Conservation (phyloP, 1,140 invertebrate species). For the Drosophila repleta region DNA sequence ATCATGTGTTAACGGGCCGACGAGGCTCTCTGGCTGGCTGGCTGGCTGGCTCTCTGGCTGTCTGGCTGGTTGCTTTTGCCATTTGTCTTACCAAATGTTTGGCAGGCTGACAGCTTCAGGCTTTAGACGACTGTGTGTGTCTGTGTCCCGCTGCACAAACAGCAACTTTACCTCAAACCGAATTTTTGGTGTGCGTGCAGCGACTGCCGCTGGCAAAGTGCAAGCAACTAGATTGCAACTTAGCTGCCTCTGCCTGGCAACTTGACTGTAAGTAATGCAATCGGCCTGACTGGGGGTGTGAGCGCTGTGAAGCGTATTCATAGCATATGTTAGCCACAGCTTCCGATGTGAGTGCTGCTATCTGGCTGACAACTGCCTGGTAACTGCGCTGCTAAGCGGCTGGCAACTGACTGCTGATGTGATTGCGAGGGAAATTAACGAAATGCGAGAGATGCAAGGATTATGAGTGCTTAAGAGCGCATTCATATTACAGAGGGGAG, state of each 20-base stretch:
- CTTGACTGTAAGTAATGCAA: slow-evolving; percentile 70
- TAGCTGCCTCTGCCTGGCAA: slow-evolving; percentile 9
- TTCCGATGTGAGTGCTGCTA: neutral
- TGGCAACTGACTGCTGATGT: too few species aligned
- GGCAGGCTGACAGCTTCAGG: slow-evolving; percentile 56
- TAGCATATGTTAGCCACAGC: slow-evolving; percentile 12
- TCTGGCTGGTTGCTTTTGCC: slow-evolving; percentile 26
- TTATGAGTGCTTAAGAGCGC: too few species aligned
- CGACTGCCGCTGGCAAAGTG: neutral
- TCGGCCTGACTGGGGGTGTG: slow-evolving; percentile 19
- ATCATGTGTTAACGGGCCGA: slow-evolving; percentile 46
- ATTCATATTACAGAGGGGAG: too few species aligned
- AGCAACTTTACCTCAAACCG: too few species aligned
- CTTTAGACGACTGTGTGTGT: neutral
- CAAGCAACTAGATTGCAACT: neutral
- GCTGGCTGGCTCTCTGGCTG: neutral
- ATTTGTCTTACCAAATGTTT: slow-evolving; percentile 66
- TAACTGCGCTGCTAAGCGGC: neutral
- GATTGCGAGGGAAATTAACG: too few species aligned
- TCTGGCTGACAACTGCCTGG: neutral
- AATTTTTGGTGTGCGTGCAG: too few species aligned
- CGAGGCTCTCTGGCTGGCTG: neutral
- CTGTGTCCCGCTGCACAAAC: slow-evolving; percentile 14
- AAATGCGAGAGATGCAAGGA: too few species aligned
- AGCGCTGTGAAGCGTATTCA: neutral